These are phyloP conservation scores for Sarcophaga carnaria DNA, from an alignment of 2,888 invertebrate genomes.

Conservation along the genomic window DNA sequence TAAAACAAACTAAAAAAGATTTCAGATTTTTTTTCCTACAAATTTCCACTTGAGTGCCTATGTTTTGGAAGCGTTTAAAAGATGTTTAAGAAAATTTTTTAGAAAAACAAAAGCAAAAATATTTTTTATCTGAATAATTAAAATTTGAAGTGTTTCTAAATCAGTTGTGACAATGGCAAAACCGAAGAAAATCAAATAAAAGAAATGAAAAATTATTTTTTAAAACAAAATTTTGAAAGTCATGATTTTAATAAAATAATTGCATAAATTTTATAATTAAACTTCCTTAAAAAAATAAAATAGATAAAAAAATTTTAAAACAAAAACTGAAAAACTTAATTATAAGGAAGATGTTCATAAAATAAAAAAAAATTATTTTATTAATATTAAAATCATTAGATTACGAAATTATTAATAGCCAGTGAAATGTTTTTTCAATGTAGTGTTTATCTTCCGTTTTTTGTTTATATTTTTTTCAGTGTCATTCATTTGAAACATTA, in stretches of 20 bases:
- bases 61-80: constrained; percentile 62
- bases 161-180: constrained; percentile 58
- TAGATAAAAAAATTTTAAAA: neutral
- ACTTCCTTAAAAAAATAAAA: constrained; percentile 25
- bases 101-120: constrained; percentile 21
- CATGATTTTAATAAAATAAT: constrained; percentile 22
- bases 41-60: constrained; percentile 70
- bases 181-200: constrained; percentile 16
- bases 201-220: constrained; percentile 10
- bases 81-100: constrained; percentile 28
- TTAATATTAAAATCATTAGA: neutral
- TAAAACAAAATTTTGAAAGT: too few species aligned
- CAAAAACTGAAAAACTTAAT: too few species aligned
- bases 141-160: constrained; percentile 49
- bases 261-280: constrained; percentile 40
- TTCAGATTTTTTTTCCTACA: constrained; percentile 31
- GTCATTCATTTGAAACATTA: constrained; percentile 35
- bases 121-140: constrained; percentile 31
- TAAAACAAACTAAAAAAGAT: constrained; percentile 29
- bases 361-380: neutral
- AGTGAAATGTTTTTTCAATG: constrained; percentile 14
- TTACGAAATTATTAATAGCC: neutral
- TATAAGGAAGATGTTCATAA: neutral
- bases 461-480: constrained; percentile 44
- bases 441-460: constrained; percentile 29